These are phyloP conservation scores for Radopholus similis DNA, from an alignment of 1,140 invertebrate genomes.

Conservation along the genomic window DNA sequence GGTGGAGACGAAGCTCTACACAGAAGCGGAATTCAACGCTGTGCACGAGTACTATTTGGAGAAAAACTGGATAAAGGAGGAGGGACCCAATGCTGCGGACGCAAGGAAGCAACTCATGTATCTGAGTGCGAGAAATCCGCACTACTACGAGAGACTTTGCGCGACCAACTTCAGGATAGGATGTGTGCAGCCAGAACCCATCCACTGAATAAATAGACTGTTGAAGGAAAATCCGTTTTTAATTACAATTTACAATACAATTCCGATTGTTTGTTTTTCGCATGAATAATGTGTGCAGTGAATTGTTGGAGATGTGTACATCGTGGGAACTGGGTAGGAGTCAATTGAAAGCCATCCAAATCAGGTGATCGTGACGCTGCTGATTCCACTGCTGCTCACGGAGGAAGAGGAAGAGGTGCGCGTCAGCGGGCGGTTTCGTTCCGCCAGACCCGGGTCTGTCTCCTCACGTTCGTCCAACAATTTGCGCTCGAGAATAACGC, in stretches of 20 bases:
- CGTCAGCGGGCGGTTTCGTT: conserved; percentile 22
- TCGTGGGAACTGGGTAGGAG: background rate
- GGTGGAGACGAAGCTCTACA: conserved; percentile 51
- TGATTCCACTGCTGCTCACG: conserved; percentile 35
- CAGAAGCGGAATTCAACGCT: conserved; percentile 35
- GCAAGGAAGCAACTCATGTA: conserved; percentile 47
- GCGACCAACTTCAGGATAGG: no score
- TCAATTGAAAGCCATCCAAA: background rate
- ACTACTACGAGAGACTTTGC: conserved; percentile 53
- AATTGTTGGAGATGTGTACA: no score
- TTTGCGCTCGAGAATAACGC: conserved; percentile 36
- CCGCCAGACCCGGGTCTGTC: conserved; percentile 27
- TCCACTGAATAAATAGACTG: no score
- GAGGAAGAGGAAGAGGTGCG: conserved; percentile 31
- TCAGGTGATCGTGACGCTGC: conserved; percentile 38
- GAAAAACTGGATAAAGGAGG: conserved; percentile 47
- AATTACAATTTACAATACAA: no score
- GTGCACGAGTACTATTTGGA: conserved; percentile 55
- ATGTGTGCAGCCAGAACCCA: no score
- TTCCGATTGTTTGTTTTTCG: no score
- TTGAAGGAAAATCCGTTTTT: no score
- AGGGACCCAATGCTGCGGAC: conserved; percentile 48
- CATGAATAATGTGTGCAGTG: no score
- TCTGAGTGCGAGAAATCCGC: conserved; percentile 55
- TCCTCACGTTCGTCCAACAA: conserved; percentile 35